Percentiles rank a stretch among this genome's conserved stretches.
Evolutionary conservation across 2,113 vertebrate species (phyloP).

Genomic region (Tringa solitaria): DNA sequence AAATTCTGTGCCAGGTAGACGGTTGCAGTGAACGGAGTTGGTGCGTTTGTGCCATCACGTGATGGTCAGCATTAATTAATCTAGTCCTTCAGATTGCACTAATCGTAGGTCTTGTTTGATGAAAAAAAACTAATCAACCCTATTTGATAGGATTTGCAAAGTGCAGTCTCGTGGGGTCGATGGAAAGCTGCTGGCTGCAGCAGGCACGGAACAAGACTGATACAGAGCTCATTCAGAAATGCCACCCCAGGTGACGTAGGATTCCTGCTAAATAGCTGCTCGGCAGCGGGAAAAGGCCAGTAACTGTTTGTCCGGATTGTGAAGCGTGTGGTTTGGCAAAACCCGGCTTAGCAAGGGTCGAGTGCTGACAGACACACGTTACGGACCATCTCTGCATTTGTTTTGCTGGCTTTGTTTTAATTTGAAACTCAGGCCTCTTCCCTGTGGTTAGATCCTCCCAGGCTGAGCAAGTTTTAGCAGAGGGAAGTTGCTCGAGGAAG

Average conservation of each 20-base stretch:
- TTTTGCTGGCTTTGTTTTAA: not conserved
- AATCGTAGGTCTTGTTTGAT: fast-evolving
- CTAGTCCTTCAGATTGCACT: fast-evolving
- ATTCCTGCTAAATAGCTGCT: not conserved
- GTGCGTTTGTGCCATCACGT: fast-evolving
- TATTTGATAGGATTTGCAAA: not conserved
- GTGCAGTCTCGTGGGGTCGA: fast-evolving
- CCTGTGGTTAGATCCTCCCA: constrained; percentile 15
- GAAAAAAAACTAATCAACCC: fast-evolving
- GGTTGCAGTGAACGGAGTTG: not conserved
- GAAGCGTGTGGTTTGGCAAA: not conserved
- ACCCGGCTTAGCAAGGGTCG: not conserved
- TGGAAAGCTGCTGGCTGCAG: not conserved
- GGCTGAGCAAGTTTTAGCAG: not conserved
- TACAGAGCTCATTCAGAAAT: not conserved
- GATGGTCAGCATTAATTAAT: not conserved
- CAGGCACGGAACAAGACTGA: not conserved
- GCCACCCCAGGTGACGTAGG: not conserved
- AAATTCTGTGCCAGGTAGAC: not conserved
- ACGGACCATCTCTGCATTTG: not conserved
- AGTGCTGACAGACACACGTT: not conserved
- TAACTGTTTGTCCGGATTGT: not conserved
- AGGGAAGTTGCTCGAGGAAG: constrained; percentile 24
- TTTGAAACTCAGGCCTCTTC: not conserved
- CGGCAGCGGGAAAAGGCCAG: not conserved